Evolutionary conservation across 2,797 vertebrate species (phyloP).

Genomic region (Enteromius trimaculatus): DNA sequence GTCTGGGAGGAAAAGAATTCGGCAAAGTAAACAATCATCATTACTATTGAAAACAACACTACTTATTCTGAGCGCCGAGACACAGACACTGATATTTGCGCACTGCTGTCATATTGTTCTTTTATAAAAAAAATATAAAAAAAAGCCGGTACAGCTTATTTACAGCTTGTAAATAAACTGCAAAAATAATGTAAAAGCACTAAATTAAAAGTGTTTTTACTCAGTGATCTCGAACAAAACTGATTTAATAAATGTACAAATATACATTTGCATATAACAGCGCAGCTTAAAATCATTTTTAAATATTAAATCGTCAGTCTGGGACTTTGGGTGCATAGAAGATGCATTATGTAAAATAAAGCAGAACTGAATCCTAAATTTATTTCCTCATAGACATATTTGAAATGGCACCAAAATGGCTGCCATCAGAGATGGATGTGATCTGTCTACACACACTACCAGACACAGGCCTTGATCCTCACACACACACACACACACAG

Average conservation of each 20-base stretch:
- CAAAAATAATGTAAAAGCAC: not conserved
- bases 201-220: not conserved
- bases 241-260: slow-evolving; percentile 1
- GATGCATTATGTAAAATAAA: slow-evolving; percentile 25
- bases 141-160: slow-evolving; percentile 34
- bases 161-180: slow-evolving; percentile 23
- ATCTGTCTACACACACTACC: slow-evolving; percentile 50
- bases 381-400: slow-evolving; percentile 39
- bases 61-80: slow-evolving; percentile 60
- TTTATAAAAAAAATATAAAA: slow-evolving; percentile 30
- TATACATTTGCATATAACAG: not conserved
- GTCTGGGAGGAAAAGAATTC: slow-evolving; percentile 77
- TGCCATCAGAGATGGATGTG: slow-evolving; percentile 46
- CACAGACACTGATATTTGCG: slow-evolving; percentile 44
- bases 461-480: slow-evolving; percentile 30
- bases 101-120: slow-evolving; percentile 41
- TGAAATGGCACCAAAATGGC: slow-evolving; percentile 55
- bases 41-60: slow-evolving; percentile 72
- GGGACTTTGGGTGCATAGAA: not conserved
- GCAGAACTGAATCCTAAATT: slow-evolving; percentile 31
- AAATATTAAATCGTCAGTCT: not conserved
- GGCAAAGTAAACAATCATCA: slow-evolving; percentile 81
- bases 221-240: not conserved
- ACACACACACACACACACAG: slow-evolving; percentile 5
- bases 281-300: not conserved